Conservation (phyloP, 2,797 vertebrate species). For the Anableps anableps region DNA sequence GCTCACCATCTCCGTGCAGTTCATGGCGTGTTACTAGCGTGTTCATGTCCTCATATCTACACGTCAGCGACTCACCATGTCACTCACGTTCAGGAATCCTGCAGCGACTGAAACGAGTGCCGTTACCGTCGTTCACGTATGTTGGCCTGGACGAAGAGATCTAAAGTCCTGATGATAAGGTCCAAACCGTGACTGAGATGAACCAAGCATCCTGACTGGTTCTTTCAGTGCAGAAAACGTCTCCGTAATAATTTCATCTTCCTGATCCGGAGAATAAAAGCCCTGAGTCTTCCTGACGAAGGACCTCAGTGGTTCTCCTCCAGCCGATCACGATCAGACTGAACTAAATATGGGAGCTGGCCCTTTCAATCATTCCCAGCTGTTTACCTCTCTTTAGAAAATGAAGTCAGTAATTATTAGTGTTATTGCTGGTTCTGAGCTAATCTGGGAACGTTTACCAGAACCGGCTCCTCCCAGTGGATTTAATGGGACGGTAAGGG, state of each 20-base stretch:
- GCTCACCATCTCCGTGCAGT: too few relatives aligned
- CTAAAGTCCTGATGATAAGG: too few relatives aligned
- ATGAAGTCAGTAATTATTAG: not conserved
- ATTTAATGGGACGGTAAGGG: not conserved
- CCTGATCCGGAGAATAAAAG: too few relatives aligned
- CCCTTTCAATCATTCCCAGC: not conserved
- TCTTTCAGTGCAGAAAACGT: too few relatives aligned
- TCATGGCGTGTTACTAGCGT: not conserved
- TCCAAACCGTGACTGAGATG: too few relatives aligned
- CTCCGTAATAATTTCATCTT: too few relatives aligned
- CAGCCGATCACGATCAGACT: not conserved
- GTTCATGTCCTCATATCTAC: not conserved
- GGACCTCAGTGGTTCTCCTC: too few relatives aligned
- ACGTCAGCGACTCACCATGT: not conserved
- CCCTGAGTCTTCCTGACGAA: too few relatives aligned
- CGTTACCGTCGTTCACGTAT: too few relatives aligned
- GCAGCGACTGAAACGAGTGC: not conserved
- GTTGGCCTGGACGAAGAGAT: too few relatives aligned
- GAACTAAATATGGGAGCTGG: not conserved
- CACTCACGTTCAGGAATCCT: not conserved
- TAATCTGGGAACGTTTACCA: not conserved
- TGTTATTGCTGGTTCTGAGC: not conserved
- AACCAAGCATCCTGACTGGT: too few relatives aligned
- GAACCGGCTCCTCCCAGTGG: not conserved
- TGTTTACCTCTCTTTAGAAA: not conserved